These are phyloP conservation scores for Micrasema minimum DNA, from an alignment of 1,140 invertebrate species.

Conservation along the genomic window DNA sequence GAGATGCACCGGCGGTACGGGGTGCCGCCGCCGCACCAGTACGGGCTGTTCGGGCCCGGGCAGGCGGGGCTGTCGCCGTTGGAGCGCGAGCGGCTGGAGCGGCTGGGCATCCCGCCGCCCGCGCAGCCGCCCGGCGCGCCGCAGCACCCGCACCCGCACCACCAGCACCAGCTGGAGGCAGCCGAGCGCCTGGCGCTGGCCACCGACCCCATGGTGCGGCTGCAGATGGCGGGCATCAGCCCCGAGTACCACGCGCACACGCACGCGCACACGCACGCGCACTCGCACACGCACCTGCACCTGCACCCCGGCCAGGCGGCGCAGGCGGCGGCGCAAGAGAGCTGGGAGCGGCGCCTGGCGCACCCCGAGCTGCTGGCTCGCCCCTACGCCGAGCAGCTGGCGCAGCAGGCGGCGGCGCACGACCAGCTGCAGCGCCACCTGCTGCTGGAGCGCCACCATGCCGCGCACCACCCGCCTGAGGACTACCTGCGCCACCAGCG, in stretches of 20 bases:
- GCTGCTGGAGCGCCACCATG: slow-evolving; percentile 79
- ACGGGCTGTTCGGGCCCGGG: slow-evolving; percentile 70
- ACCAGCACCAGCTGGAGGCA: slow-evolving; percentile 68
- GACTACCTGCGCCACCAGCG: slow-evolving; percentile 83
- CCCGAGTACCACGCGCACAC: slow-evolving; percentile 85
- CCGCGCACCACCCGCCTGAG: slow-evolving; percentile 72
- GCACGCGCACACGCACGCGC: slow-evolving; percentile 83
- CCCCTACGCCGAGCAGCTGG: slow-evolving; percentile 85
- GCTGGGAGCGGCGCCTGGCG: slow-evolving; percentile 62
- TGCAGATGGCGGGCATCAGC: slow-evolving; percentile 88
- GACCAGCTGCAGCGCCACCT: slow-evolving; percentile 89
- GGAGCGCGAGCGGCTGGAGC: slow-evolving; percentile 87
- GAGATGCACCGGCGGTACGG: slow-evolving; percentile 83
- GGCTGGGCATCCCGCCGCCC: slow-evolving; percentile 77
- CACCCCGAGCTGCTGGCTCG: slow-evolving; percentile 81
- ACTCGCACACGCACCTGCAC: slow-evolving; percentile 92
- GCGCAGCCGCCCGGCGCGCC: slow-evolving; percentile 63
- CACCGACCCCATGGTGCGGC: slow-evolving; percentile 71
- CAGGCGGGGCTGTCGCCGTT: slow-evolving; percentile 79
- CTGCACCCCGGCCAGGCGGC: slow-evolving; percentile 86
- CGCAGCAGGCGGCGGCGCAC: slow-evolving; percentile 82
- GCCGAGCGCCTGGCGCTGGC: slow-evolving; percentile 62
- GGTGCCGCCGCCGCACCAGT: slow-evolving; percentile 68
- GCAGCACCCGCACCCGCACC: slow-evolving; percentile 63
- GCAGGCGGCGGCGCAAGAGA: slow-evolving; percentile 74